Base-by-base conservation (phyloP, 2,113 vertebrate species). In the Ciconia boyciana region DNA sequence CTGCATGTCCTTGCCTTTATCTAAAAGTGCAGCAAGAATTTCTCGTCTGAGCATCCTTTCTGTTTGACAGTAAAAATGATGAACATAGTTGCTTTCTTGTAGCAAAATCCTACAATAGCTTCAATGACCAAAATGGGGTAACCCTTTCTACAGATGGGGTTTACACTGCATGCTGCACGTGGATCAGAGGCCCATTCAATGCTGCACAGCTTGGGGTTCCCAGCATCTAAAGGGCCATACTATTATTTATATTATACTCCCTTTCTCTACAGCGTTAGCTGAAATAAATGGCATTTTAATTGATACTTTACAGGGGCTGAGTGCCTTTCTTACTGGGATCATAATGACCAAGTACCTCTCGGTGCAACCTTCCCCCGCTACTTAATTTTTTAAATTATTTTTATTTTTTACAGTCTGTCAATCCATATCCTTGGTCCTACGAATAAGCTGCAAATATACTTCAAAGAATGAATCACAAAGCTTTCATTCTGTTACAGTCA, bases 331-430 rank as follows among this genome's bases (percentile, higher is more conserved):
- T 58, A 78, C 16, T 20, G 8, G 17, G 25, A 75, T 66, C 3
- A 2, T 21, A 78, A 87, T 29, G 29, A 80, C 11, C 36, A 61
- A 52, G 29, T n/a, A 83, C 6, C 34, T 52, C 51, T 17, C 32
- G 13, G 4, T 51, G 7, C 46, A 89, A 62, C 19, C 13, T 93
- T 4, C 6, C 9, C 4, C 1, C 3, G 3, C 0, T 34, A 72
- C 20, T 31, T 60, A 5, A 7, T 60, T 77, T 83, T 74, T 64
- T 0, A 0, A 49, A 32, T 18, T 58, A 39, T 65, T 94, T 68
- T 68, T 72, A 16, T 18, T 57, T 89, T 91, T 85, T 31, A 34
- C 17, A 79, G 21, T 25, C 44, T 41, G n/a, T 69, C 61, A 84
- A 34, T 68, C 49, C 43, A 49, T 5, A 84, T 17, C 39, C 44